Conservation (phyloP, 2,797 vertebrate species). For the Moxostoma hubbsi region DNA sequence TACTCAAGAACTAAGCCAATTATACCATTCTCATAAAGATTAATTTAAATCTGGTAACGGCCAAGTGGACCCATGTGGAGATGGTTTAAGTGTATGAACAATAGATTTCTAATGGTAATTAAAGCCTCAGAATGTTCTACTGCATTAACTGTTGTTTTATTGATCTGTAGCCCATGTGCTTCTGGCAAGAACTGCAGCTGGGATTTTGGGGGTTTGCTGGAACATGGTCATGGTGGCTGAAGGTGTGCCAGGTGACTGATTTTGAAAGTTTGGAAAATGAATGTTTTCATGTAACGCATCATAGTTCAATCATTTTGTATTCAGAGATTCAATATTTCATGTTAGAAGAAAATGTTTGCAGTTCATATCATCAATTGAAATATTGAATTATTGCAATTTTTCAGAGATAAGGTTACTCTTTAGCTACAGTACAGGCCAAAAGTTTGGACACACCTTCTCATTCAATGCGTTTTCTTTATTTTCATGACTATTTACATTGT, state of each 20-base stretch:
- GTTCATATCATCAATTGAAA: slow-evolving; percentile 10
- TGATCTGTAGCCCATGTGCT: slow-evolving; percentile 14
- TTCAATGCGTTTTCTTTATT: too few relatives aligned
- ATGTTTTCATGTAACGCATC: not conserved
- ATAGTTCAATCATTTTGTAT: not conserved
- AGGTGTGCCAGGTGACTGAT: slow-evolving; percentile 3
- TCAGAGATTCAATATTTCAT: not conserved
- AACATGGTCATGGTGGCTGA: slow-evolving; percentile 2
- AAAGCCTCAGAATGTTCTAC: slow-evolving; percentile 30
- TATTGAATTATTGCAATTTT: not conserved
- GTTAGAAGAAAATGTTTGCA: slow-evolving; percentile 1
- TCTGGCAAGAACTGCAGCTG: not conserved
- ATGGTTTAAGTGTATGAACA: slow-evolving; percentile 26
- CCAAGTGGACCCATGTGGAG: not conserved
- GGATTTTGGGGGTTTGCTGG: not conserved
- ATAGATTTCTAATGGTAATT: slow-evolving; percentile 56
- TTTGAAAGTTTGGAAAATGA: not conserved
- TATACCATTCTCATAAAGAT: slow-evolving; percentile 29
- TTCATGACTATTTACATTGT: too few relatives aligned
- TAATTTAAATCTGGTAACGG: slow-evolving; percentile 2
- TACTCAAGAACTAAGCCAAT: slow-evolving; percentile 29
- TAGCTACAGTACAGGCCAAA: too few relatives aligned
- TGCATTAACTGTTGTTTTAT: slow-evolving; percentile 15
- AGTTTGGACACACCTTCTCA: too few relatives aligned
- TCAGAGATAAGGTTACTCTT: not conserved